Evolutionary conservation across 2,888 invertebrate genomes (phyloP), one percentile per base, ranked within the genome.

Genomic region (Orchestes rusci): DNA sequence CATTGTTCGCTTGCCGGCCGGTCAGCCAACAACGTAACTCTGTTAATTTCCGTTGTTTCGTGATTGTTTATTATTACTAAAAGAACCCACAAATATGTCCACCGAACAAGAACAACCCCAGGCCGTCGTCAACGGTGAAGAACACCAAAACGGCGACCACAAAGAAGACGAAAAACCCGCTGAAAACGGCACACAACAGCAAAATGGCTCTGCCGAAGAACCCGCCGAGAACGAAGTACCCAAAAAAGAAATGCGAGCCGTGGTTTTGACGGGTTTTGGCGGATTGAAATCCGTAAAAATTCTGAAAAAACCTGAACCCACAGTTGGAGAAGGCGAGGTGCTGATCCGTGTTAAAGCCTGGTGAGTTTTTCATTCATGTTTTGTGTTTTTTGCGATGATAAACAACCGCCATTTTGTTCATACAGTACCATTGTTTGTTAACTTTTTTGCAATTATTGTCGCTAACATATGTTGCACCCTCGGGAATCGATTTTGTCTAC

Each of bases 211-310:
- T 51, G 61, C 67, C 44, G 63, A 66, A 46, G 67, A 66, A 58
- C 56, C 59, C 47, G 58, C 56, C 48, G 59, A 59, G 39, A 76
- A 73, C 60, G 55, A 59, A 19, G 74, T 73, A 61, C 76, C 79
- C 56, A 80, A 81, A 55, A 85, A 86, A 69, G 85, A 88, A 72
- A 88, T 89, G 87, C 77, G 84, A 63, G 85, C 86, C 43, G 80
- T 90, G 58, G 83, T 88, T 52, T 77, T 90, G 57, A 84, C 83
- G 54, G 84, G 86, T 59, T 91, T 88, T 70, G 91, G 90, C 29
- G 89, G 89, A 31, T 73, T 88, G 51, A 89, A 89, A 69, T 81
- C 84, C 64, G 82, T 90, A 57, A 89, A 89, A 72, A 81, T 86
- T 55, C 75, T 82, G 61, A 85, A 82, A 69, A 84, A 84, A 64